Evolutionary conservation across 2,113 vertebrate species (phyloP).

Genomic region (Brachypteracias leptosomus): DNA sequence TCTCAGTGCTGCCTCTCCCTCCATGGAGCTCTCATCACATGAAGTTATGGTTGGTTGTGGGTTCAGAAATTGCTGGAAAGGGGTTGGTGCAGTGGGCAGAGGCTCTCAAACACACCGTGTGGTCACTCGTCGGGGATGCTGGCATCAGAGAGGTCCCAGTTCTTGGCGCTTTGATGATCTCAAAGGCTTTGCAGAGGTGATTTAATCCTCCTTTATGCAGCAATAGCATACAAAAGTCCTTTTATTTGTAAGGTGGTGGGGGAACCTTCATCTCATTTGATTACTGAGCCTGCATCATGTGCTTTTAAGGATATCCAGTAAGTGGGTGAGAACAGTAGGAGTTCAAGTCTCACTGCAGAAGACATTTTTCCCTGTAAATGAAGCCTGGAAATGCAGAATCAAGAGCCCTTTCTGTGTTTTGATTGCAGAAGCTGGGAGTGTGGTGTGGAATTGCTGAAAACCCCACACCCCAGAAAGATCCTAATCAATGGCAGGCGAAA

Average conservation of each 20-base stretch:
- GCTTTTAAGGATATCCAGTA: neutral
- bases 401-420: conserved; percentile 52
- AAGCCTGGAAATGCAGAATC: conserved; percentile 37
- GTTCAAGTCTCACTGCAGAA: neutral
- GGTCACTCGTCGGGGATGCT: neutral
- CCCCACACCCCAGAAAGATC: conserved; percentile 22
- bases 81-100: neutral
- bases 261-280: neutral
- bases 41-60: neutral
- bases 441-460: conserved; percentile 47
- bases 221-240: neutral
- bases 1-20: neutral
- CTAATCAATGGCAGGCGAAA: conserved; percentile 55
- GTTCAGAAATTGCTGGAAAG: neutral
- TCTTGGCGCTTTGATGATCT: neutral
- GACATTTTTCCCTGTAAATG: conserved; percentile 19
- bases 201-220: neutral
- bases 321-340: neutral
- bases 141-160: neutral
- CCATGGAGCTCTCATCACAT: neutral
- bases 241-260: neutral
- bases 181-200: conserved; percentile 3
- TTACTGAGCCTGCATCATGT: neutral
- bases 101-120: accelerated
- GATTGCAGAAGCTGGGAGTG: conserved; percentile 35